Conservation (phyloP, 2,113 vertebrate species). For the Apteryx mantelli region DNA sequence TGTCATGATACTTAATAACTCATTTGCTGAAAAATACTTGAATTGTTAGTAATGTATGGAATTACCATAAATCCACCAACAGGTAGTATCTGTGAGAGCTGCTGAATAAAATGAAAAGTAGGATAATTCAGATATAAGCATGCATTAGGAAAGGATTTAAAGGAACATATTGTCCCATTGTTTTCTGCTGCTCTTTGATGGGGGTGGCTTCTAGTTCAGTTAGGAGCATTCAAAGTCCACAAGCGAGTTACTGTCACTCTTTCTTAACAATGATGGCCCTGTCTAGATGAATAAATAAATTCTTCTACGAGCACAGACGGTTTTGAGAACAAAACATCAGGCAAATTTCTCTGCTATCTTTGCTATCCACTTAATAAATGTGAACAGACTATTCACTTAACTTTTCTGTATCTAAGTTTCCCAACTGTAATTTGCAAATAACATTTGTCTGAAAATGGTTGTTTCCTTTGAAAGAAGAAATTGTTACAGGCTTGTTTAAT, state of each 20-base stretch:
- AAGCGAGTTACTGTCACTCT: background rate
- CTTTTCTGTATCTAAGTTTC: background rate
- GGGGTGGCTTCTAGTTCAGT: background rate
- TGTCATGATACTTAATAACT: background rate
- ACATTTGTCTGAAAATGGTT: background rate
- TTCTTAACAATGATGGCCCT: background rate
- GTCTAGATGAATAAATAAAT: background rate
- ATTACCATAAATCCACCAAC: conserved; percentile 55
- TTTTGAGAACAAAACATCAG: background rate
- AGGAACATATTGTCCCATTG: background rate
- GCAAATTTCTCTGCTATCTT: background rate
- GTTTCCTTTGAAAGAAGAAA: background rate
- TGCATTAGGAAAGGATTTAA: conserved; percentile 33
- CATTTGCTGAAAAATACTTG: background rate
- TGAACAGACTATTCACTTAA: background rate
- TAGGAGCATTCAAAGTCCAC: background rate
- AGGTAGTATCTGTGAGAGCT: conserved; percentile 24
- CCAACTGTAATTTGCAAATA: background rate
- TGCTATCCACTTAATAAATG: background rate
- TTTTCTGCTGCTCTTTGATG: background rate
- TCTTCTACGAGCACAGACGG: background rate
- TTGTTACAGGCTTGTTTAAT: background rate
- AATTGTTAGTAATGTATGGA: background rate
- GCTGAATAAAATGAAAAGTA: conserved; percentile 18
- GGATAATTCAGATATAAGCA: conserved; percentile 39